phyloP scores from a whole-genome alignment of 1,140 invertebrate species.

The Adoxophyes honmai region DNA sequence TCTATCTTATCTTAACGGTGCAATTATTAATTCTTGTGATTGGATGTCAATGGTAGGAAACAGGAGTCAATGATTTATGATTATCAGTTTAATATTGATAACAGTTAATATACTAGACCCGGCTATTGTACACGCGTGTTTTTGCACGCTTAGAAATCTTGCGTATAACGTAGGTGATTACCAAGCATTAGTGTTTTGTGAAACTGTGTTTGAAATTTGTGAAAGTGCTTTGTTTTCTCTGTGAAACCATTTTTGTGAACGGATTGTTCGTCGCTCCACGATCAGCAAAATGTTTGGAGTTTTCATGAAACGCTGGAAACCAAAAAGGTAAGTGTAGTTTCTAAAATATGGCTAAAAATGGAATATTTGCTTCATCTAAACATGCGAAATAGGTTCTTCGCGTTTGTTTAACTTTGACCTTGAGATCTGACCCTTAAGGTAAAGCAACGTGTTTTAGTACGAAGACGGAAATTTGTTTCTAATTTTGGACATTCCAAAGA shows the following conservation, averaged over 20 bases:
- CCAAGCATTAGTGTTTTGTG: conserved; percentile 3
- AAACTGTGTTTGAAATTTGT: not conserved
- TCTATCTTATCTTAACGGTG: conserved; percentile 7
- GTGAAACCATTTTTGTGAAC: conserved; percentile 5
- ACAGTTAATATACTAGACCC: not conserved
- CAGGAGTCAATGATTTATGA: conserved; percentile 7
- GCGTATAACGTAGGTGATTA: conserved; percentile 6
- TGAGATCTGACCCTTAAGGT: not conserved
- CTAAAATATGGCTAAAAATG: too few relatives aligned
- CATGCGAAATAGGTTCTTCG: too few relatives aligned
- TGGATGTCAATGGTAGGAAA: conserved; percentile 5
- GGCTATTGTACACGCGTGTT: not conserved
- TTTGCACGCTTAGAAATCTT: conserved; percentile 4
- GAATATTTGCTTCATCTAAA: too few relatives aligned
- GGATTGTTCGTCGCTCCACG: not conserved
- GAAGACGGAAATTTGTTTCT: too few relatives aligned
- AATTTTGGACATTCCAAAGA: too few relatives aligned
- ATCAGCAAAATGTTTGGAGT: conserved; percentile 70
- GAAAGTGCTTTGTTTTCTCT: conserved; percentile 11
- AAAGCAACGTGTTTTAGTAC: not conserved
- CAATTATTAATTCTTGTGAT: conserved; percentile 13
- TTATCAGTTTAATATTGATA: conserved; percentile 10
- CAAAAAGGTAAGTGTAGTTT: conserved; percentile 61
- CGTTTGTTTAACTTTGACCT: not conserved
- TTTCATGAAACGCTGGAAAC: conserved; percentile 73